These are phyloP conservation scores for Ditylenchus weischeri DNA, from an alignment of 2,888 invertebrate species.

Conservation along the genomic window DNA sequence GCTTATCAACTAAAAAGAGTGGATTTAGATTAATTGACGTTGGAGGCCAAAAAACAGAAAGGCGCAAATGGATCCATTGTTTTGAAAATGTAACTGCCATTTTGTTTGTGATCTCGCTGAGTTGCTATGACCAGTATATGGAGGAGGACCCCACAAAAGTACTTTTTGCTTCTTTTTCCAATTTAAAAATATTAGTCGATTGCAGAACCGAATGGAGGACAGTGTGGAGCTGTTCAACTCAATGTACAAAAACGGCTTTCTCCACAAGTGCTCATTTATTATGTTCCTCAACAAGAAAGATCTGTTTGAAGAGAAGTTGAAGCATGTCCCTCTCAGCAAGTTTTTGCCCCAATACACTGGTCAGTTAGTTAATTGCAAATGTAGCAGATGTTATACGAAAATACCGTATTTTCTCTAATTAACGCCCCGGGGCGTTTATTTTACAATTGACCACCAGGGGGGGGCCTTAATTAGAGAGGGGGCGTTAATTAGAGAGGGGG, in stretches of 20 bases:
- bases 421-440: too few species aligned
- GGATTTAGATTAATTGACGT: conserved; percentile 32
- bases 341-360: conserved; percentile 36
- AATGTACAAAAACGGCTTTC: conserved; percentile 35
- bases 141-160: conserved; percentile 36
- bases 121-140: conserved; percentile 33
- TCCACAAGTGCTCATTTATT: conserved; percentile 30
- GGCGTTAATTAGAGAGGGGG: too few species aligned
- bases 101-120: conserved; percentile 30
- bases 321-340: conserved; percentile 28
- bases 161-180: conserved; percentile 11
- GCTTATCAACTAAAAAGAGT: too few species aligned
- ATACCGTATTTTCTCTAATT: too few species aligned
- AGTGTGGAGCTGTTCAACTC: conserved; percentile 29
- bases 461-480: too few species aligned
- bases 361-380: background rate
- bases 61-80: conserved; percentile 32
- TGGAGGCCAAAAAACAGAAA: conserved; percentile 38
- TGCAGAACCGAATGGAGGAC: conserved; percentile 35
- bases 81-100: conserved; percentile 36
- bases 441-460: too few species aligned
- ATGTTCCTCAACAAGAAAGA: conserved; percentile 36
- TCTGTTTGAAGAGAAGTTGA: conserved; percentile 32
- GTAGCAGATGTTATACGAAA: too few species aligned
- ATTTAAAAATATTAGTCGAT: background rate